Evolutionary conservation across 2,888 invertebrate species (phyloP), one percentile per base, ranked within the genome.

Genomic region (Ernsta delagoae): DNA sequence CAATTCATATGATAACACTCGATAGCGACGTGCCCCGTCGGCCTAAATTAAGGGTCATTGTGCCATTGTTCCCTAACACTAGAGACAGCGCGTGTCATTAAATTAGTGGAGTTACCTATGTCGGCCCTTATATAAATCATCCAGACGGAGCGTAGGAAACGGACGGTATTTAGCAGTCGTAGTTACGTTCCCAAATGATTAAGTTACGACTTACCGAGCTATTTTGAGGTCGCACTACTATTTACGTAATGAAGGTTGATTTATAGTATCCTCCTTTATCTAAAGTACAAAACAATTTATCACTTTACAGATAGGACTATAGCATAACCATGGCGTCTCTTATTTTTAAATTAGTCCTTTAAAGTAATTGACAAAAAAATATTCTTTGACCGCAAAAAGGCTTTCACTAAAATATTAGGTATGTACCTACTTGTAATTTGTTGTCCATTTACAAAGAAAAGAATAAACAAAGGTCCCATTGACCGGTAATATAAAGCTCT

Each of bases 1-100:
- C 70, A 72, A 72, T 70, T 70, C 67, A 48, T 60, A 67, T 57
- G 67, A 67, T 66, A 69, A 59, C 63, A 34, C 50, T 53, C 34
- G 63, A 63, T 59, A 57, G 56, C 68, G 54, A 39, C 45, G 59
- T 63, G 50, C 8, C 57, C 39, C 84, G 83, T 85, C 83, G 74
- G 73, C 75, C 75, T 78, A 77, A 79, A 78, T 75, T 76, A 77
- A 79, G 81, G 75, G 77, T 70, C 71, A 66, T 75, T 75, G 76
- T 60, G 65, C 70, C 57, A 71, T 73, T 75, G 71, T 73, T 70
- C 65, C 53, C 59, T 34, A 53, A n/a, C 34, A 60, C 48, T 8
- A 31, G 65, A 61, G 56, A 45, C 71, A 36, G 36, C 36, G 36
- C 36, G 36, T 73, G 71, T 70, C 69, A 71, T 67, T 71, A 65